Percentiles rank a stretch among this genome's conserved stretches.
These are phyloP conservation scores for Phrynocephalus guinanensis DNA, from an alignment of 2,797 vertebrate species.

Conservation along the genomic window DNA sequence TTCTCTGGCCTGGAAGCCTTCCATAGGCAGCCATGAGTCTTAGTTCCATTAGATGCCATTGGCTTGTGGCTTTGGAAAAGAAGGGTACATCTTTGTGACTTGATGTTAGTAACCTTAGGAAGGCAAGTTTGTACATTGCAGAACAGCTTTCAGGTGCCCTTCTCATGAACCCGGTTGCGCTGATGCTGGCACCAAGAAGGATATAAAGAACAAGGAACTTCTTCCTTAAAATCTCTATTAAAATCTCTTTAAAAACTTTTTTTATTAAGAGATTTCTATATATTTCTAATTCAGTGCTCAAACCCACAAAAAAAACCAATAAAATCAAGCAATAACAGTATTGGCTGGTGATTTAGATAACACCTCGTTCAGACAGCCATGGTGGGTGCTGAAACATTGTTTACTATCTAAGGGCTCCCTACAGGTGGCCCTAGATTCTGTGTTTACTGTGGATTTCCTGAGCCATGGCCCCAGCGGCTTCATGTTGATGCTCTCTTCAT, in stretches of 20 bases:
- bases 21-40: neutral
- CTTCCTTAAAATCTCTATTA: neutral
- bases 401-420: neutral
- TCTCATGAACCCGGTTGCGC: neutral
- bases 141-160: neutral
- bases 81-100: too few relatives aligned
- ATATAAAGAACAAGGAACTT: neutral
- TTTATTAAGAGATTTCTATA: neutral
- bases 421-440: neutral
- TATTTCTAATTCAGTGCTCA: neutral
- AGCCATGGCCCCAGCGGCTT: neutral
- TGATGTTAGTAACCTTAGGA: neutral
- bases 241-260: neutral
- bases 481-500: accelerated
- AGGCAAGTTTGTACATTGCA: neutral
- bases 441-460: accelerated
- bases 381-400: neutral
- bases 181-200: neutral
- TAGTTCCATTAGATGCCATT: neutral
- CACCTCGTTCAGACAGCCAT: neutral
- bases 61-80: neutral
- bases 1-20: neutral
- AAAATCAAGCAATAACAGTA: neutral
- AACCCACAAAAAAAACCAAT: neutral
- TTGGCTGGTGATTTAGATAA: neutral